Conservation (phyloP, 2,113 vertebrate genomes). For the Lipophrys pholis region DNA sequence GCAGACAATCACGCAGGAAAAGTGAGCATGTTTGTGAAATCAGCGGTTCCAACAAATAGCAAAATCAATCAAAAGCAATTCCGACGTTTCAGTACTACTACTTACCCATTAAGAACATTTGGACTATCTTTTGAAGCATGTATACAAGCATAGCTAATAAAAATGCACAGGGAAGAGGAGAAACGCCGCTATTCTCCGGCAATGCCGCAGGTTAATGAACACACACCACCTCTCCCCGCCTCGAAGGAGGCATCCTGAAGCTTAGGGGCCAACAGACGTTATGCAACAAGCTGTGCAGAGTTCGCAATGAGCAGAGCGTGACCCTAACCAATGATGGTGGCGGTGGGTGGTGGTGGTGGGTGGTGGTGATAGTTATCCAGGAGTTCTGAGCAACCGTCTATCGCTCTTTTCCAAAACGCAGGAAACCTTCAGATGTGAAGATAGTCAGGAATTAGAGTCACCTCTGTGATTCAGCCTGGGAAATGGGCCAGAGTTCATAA, state of each 20-base stretch:
- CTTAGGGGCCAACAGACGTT: slow-evolving; percentile 67
- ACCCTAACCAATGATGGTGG: slow-evolving; percentile 43
- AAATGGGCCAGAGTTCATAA: slow-evolving; percentile 70
- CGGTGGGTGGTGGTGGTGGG: no score
- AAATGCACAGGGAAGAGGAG: slow-evolving; percentile 26
- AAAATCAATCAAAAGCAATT: no score
- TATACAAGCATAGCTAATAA: background rate
- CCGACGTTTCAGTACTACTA: no score
- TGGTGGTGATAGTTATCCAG: no score
- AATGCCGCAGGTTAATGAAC: slow-evolving; percentile 54
- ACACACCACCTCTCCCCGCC: slow-evolving; percentile 44
- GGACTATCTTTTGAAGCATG: no score
- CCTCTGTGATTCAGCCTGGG: slow-evolving; percentile 18
- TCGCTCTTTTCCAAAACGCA: background rate
- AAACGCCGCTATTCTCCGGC: slow-evolving; percentile 35
- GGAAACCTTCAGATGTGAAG: slow-evolving; percentile 6
- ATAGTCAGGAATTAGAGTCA: slow-evolving; percentile 11
- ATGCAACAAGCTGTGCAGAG: slow-evolving; percentile 63
- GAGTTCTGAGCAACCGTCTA: background rate
- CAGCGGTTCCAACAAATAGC: no score
- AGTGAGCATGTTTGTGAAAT: no score
- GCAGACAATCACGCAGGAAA: no score
- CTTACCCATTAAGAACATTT: no score
- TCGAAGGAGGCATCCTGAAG: slow-evolving; percentile 58
- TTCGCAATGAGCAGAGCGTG: slow-evolving; percentile 38